Percentiles rank a stretch among this genome's conserved stretches.
These are phyloP conservation scores for Zaprionus camerounensis DNA, from an alignment of 1,140 invertebrate species.

Conservation along the genomic window DNA sequence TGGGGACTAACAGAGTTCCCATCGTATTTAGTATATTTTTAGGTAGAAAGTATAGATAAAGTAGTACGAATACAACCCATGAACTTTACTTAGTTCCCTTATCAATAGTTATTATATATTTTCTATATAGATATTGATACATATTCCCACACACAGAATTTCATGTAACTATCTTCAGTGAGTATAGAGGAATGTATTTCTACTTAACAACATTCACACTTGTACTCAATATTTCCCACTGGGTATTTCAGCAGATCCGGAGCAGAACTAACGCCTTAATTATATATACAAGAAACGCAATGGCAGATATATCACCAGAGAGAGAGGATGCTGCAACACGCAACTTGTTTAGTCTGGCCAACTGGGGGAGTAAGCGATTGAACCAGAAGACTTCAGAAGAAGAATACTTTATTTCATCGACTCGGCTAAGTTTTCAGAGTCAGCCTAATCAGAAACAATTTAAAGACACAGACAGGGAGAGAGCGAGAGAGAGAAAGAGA, in stretches of 20 bases:
- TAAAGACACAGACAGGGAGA: slow-evolving; percentile 25
- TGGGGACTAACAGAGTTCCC: too few relatives aligned
- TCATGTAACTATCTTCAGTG: not conserved
- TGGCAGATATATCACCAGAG: slow-evolving; percentile 73
- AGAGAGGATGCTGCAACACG: slow-evolving; percentile 42
- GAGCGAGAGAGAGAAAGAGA: not conserved
- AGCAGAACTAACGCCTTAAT: slow-evolving; percentile 65
- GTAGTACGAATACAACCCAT: too few relatives aligned
- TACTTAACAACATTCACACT: not conserved
- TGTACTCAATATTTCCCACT: slow-evolving; percentile 13
- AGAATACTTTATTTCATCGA: slow-evolving; percentile 25
- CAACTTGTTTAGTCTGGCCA: slow-evolving; percentile 17
- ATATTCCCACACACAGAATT: not conserved
- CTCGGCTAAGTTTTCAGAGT: not conserved
- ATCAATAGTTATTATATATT: not conserved
- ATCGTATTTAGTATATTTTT: too few relatives aligned
- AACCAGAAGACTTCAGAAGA: slow-evolving; percentile 1
- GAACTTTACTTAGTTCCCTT: too few relatives aligned
- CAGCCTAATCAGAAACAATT: slow-evolving; percentile 76
- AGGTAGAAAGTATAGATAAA: too few relatives aligned
- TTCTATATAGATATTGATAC: too few relatives aligned
- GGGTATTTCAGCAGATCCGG: slow-evolving; percentile 1
- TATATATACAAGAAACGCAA: slow-evolving; percentile 74
- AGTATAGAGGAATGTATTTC: not conserved
- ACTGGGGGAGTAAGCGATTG: not conserved